Evolutionary conservation across 2,113 vertebrate genomes (phyloP).

Genomic region (Sardina pilchardus): DNA sequence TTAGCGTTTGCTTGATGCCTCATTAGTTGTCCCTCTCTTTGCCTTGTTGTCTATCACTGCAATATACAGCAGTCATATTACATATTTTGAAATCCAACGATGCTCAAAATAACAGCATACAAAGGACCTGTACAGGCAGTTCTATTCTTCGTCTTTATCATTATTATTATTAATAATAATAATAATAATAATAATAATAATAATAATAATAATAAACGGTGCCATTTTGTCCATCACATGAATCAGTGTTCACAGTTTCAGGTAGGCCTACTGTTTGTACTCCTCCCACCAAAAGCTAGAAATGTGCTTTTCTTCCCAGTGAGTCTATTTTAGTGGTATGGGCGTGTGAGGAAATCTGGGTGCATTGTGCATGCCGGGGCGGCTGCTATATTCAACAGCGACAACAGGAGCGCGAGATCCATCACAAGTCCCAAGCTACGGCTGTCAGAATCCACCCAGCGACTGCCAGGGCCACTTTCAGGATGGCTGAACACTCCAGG

Average conservation of each 20-base stretch:
- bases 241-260: neutral
- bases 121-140: neutral
- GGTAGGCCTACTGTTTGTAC: too few species aligned
- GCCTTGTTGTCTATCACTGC: neutral
- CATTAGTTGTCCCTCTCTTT: neutral
- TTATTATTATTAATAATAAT: too few species aligned
- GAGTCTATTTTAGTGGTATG: neutral
- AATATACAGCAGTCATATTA: neutral
- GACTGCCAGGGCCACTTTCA: neutral
- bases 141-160: too few species aligned
- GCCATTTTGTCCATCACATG: neutral
- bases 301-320: slow-evolving; percentile 5
- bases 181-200: too few species aligned
- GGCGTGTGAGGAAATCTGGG: slow-evolving; percentile 7
- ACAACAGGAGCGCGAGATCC: slow-evolving; percentile 49
- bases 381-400: slow-evolving; percentile 42
- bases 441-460: slow-evolving; percentile 29
- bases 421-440: slow-evolving; percentile 41
- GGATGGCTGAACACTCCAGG: neutral
- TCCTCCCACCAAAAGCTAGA: neutral
- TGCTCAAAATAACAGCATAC: neutral
- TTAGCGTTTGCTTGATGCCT: neutral
- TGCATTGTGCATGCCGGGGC: slow-evolving; percentile 31
- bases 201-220: too few species aligned
- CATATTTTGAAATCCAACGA: neutral